Evolutionary conservation across 1,140 invertebrate genomes (phyloP).

Genomic region (Diabrotica undecimpunctata): DNA sequence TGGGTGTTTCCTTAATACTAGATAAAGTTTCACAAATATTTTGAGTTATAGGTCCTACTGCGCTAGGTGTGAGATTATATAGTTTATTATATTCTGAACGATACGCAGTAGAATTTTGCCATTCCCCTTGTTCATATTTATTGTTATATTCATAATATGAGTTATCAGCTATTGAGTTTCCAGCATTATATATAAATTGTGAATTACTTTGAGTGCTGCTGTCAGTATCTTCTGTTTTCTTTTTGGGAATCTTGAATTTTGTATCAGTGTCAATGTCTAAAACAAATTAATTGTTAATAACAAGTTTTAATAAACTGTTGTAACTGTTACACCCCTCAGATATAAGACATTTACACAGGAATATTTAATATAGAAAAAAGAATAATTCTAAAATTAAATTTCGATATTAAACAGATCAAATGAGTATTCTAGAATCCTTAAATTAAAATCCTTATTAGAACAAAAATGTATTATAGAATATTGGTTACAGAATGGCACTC

Average conservation of each 20-base stretch:
- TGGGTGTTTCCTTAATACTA: constrained; percentile 28
- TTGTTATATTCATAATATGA: constrained; percentile 22
- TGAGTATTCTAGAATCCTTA: too few species aligned
- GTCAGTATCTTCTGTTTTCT: neutral
- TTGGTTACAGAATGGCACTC: too few species aligned
- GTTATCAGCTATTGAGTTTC: constrained; percentile 13
- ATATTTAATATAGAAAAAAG: too few species aligned
- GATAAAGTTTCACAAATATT: constrained; percentile 24
- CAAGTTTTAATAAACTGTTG: too few species aligned
- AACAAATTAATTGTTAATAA: too few species aligned
- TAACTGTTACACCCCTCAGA: too few species aligned
- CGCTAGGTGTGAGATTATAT: neutral
- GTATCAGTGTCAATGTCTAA: neutral
- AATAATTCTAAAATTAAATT: too few species aligned
- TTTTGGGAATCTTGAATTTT: constrained; percentile 10
- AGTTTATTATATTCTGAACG: neutral
- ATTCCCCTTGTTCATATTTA: constrained; percentile 12
- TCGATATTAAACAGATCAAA: too few species aligned
- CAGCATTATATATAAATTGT: neutral
- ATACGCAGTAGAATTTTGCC: constrained; percentile 5
- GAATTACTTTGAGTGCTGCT: neutral
- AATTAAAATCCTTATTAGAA: too few species aligned
- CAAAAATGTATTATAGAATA: too few species aligned
- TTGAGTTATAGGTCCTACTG: constrained; percentile 22
- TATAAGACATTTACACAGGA: too few species aligned